Conservation (phyloP, 2,797 vertebrate genomes). For the Arnoldichthys spilopterus region DNA sequence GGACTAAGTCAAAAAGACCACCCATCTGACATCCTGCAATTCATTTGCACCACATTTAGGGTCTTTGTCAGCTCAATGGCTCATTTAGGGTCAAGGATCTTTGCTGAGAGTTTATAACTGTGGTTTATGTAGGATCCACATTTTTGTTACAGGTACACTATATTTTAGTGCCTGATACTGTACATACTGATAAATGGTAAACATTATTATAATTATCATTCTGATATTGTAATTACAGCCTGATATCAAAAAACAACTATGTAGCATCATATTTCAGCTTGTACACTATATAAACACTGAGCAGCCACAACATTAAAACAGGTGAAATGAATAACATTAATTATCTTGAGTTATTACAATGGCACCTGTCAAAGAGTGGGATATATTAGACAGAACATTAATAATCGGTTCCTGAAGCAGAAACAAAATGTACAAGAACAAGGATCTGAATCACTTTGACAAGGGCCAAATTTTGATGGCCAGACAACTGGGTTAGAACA, state of each 20-base stretch:
- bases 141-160: background rate
- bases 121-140: background rate
- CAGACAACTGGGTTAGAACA: too few relatives aligned
- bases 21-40: background rate
- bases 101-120: background rate
- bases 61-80: background rate
- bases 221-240: background rate
- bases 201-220: background rate
- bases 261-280: too few relatives aligned
- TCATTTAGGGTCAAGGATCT: background rate
- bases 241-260: background rate
- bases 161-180: background rate
- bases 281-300: too few relatives aligned
- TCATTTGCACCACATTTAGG: conserved; percentile 20
- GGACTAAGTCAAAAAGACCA: conserved; percentile 23
- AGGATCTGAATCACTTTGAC: too few relatives aligned
- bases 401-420: too few relatives aligned
- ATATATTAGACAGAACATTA: too few relatives aligned
- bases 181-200: background rate
- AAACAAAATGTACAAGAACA: too few relatives aligned
- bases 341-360: too few relatives aligned
- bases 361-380: too few relatives aligned
- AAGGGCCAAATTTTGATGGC: too few relatives aligned
- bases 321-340: too few relatives aligned
- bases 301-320: too few relatives aligned